phyloP scores from a whole-genome alignment of 2,113 vertebrate species.

The Rhea pennata region DNA sequence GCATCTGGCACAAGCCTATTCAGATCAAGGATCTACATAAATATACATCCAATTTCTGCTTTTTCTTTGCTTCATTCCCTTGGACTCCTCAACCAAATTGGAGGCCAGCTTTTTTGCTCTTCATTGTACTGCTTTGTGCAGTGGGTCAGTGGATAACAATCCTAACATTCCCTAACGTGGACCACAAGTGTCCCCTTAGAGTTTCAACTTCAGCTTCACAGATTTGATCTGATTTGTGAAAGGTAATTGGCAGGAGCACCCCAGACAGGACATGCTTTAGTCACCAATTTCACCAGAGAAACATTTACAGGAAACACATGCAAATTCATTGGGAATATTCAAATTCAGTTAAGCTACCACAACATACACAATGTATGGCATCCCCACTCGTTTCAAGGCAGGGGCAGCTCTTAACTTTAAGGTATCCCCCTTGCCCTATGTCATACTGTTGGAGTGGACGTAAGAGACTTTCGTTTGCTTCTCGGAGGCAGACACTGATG shows the following conservation, averaged over 20 bases:
- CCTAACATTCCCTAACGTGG: not conserved
- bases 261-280: not conserved
- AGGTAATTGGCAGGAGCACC: not conserved
- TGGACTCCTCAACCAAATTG: not conserved
- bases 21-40: not conserved
- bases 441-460: not conserved
- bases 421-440: not conserved
- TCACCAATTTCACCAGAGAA: not conserved
- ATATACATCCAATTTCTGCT: accelerated
- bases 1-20: not conserved
- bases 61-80: not conserved
- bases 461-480: accelerated
- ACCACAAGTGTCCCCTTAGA: not conserved
- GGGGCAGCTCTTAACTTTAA: not conserved
- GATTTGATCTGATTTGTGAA: not conserved
- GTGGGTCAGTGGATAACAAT: not conserved
- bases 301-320: not conserved
- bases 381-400: not conserved
- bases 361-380: accelerated
- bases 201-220: not conserved
- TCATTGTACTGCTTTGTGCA: not conserved
- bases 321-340: not conserved
- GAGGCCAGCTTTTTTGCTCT: not conserved
- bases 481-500: not conserved
- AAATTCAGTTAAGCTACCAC: not conserved